Conservation (phyloP, 2,888 invertebrate species). For the Agriopis marginaria region DNA sequence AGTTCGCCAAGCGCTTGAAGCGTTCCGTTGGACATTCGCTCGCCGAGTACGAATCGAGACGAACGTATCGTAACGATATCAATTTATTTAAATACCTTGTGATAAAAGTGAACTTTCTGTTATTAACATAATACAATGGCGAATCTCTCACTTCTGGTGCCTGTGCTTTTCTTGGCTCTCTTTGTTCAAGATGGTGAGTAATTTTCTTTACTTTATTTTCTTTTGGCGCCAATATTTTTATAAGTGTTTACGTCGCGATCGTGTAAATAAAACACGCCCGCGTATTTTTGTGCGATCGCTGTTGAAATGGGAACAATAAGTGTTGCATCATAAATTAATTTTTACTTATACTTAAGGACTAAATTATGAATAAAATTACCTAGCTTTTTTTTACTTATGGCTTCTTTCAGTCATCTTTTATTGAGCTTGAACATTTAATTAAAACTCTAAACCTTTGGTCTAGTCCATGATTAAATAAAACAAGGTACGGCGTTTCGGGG, state of each 20-base stretch:
- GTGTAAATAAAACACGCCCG: no score
- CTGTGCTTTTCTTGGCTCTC: slow-evolving; percentile 73
- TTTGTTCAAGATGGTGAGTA: slow-evolving; percentile 75
- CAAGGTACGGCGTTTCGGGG: no score
- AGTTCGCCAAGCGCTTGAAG: slow-evolving; percentile 23
- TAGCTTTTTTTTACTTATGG: no score
- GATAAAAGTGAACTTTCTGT: slow-evolving; percentile 53
- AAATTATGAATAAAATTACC: not conserved
- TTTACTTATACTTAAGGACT: not conserved
- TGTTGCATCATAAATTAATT: not conserved
- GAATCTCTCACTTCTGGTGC: slow-evolving; percentile 70
- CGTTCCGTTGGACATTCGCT: slow-evolving; percentile 66
- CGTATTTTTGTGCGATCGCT: not conserved
- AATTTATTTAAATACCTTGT: slow-evolving; percentile 51
- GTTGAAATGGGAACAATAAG: not conserved
- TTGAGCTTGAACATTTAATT: no score
- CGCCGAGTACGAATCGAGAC: slow-evolving; percentile 56
- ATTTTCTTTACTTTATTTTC: slow-evolving; percentile 14
- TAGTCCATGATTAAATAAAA: no score
- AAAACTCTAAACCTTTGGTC: no score
- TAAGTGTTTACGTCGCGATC: slow-evolving; percentile 6
- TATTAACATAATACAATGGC: slow-evolving; percentile 65
- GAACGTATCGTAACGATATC: slow-evolving; percentile 49
- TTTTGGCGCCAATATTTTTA: slow-evolving; percentile 27
- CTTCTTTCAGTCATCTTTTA: no score